A percentile compares a stretch with the other conserved stretches of the same genome.
Conservation (phyloP, 1,140 invertebrate species). For the Panagrolaimus sp. region DNA sequence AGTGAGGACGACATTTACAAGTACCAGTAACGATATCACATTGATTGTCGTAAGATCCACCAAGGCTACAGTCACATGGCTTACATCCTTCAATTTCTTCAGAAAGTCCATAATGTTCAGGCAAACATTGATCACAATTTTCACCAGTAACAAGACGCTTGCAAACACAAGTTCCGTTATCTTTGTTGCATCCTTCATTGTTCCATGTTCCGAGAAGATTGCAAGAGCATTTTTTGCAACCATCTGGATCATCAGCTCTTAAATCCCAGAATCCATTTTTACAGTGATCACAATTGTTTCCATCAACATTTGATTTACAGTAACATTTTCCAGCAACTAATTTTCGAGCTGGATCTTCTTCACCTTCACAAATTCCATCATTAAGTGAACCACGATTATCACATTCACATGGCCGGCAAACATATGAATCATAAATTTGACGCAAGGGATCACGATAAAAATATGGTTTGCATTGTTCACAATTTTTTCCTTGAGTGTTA, state of each 20-base stretch:
- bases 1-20: constrained; percentile 77
- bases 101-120: constrained; percentile 76
- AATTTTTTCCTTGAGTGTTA: constrained; percentile 83
- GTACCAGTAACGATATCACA: constrained; percentile 85
- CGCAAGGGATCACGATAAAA: constrained; percentile 73
- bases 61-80: constrained; percentile 82
- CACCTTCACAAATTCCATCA: constrained; percentile 79
- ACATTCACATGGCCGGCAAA: constrained; percentile 72
- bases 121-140: constrained; percentile 82
- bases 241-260: constrained; percentile 71
- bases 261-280: constrained; percentile 87
- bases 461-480: constrained; percentile 84
- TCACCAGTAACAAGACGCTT: constrained; percentile 82
- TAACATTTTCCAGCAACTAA: constrained; percentile 76
- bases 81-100: constrained; percentile 82
- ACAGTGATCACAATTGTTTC: constrained; percentile 72
- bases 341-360: constrained; percentile 70
- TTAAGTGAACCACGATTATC: constrained; percentile 72
- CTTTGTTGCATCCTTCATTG: constrained; percentile 82
- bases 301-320: constrained; percentile 75
- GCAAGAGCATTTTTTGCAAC: constrained; percentile 81
- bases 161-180: constrained; percentile 81
- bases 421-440: constrained; percentile 68
- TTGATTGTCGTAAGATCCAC: constrained; percentile 77
- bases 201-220: constrained; percentile 76